Evolutionary conservation across 2,113 vertebrate genomes (phyloP), one percentile per base, ranked within the genome.

Genomic region (Dicerorhinus sumatrensis): DNA sequence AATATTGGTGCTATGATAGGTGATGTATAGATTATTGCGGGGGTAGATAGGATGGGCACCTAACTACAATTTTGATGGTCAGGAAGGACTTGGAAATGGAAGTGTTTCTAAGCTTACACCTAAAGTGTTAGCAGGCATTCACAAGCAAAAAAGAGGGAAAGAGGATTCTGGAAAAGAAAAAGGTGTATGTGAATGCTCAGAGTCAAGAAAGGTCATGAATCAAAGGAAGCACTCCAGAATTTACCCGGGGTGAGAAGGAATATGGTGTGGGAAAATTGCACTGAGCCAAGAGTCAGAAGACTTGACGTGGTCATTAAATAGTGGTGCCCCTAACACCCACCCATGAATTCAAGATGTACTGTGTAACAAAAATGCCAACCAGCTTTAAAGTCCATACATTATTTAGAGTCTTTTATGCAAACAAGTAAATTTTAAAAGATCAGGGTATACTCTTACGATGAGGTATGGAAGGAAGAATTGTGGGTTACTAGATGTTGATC

Each of bases 381-480:
- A 39, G 29, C 18, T 62, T 63, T 29, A 58, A 20, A 48, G 29
- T 20, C 23, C 9, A n/a, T 16, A 39, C 8, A 65, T 65, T 94
- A 76, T 39, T 85, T 51, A 69, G 88, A 16, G 72, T 77, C 2
- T 60, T 85, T 89, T 39, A 97, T 46, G 51, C 29, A 80, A 80
- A 63, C 25, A 72, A 83, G 23, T 84, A 72, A 83, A 27, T 84
- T 48, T 36, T 56, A 23, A 67, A 69, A 85, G 17, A 54, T 65
- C 13, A 21, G 13, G 17, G 8, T 23, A 72, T 39, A 67, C 5
- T 72, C 51, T 80, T 81, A 79, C 6, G 17, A 36, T 48, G 29
- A 92, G 46, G 67, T 10, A 31, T 31, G 13, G 54, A 75, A 83
- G 58, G 33, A 58, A 73, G 39, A 81, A 67, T 6, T 83, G 76